Evolutionary conservation across 2,797 vertebrate genomes (phyloP).

Genomic region (Silurus lanzhouensis): DNA sequence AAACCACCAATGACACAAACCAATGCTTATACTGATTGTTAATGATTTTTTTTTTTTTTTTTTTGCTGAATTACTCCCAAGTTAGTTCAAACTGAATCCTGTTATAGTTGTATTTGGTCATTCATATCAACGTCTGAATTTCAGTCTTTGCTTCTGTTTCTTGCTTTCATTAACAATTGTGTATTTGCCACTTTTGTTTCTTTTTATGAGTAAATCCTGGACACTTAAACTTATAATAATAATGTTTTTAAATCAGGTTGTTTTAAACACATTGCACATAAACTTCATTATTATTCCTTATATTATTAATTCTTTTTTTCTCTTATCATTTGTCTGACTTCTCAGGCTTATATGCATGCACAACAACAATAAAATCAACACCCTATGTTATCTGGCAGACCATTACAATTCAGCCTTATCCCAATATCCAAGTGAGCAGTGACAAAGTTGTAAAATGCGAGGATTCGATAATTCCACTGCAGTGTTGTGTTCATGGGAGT

Average conservation of each 20-base stretch:
- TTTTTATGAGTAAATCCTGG: not conserved
- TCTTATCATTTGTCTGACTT: not conserved
- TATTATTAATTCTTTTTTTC: too few species aligned
- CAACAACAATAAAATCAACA: not conserved
- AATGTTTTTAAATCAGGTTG: not conserved
- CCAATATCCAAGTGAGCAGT: conserved; percentile 23
- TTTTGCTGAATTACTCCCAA: not conserved
- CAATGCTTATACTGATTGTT: not conserved
- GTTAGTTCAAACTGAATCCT: not conserved
- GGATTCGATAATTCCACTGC: not conserved
- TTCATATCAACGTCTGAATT: not conserved
- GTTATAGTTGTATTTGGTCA: not conserved
- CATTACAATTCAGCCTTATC: conserved; percentile 27
- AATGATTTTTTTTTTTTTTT: not conserved
- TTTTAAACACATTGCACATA: not conserved
- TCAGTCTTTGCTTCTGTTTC: not conserved
- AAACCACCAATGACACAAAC: too few species aligned
- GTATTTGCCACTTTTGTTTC: not conserved
- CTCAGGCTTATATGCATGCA: conserved; percentile 34
- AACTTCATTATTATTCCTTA: too few species aligned
- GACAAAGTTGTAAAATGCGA: conserved; percentile 15
- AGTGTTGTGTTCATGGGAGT: conserved; percentile 9
- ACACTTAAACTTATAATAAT: too few species aligned
- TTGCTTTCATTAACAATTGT: not conserved
- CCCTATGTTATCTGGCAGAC: conserved; percentile 27